phyloP scores from a whole-genome alignment of 1,140 invertebrate species.

The Pachypsylla venusta region DNA sequence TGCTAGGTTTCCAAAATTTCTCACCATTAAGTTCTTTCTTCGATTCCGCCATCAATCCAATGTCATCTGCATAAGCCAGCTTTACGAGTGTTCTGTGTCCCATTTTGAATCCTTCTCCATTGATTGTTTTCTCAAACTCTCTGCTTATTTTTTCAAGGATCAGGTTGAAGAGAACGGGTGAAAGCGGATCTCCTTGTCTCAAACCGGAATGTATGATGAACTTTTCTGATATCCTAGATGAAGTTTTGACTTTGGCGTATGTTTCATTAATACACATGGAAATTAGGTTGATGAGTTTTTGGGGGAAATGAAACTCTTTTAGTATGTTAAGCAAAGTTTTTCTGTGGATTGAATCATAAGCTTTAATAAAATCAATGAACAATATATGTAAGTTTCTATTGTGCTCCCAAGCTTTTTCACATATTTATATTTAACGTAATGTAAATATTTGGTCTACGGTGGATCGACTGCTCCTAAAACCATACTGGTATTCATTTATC shows the following conservation, averaged over 20 bases:
- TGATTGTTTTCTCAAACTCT: no score
- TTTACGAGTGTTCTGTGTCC: no score
- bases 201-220: conserved; percentile 16
- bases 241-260: conserved; percentile 4
- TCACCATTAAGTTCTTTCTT: no score
- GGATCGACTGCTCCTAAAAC: conserved; percentile 13
- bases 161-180: conserved; percentile 17
- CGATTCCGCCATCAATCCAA: no score
- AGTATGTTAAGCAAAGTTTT: conserved; percentile 9
- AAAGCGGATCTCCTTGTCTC: conserved; percentile 18
- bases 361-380: conserved; percentile 9
- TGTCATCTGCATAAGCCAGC: no score
- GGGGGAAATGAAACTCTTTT: conserved; percentile 8
- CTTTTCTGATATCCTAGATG: not conserved
- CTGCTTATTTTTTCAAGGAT: conserved; percentile 17
- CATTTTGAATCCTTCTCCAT: no score
- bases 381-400: not conserved
- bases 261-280: not conserved
- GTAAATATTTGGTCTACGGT: conserved; percentile 20
- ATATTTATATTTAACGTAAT: conserved; percentile 17
- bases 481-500: conserved; percentile 15
- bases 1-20: no score
- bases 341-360: conserved; percentile 12
- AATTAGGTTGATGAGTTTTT: conserved; percentile 1
- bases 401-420: not conserved